Base-by-base conservation (phyloP, 2,888 invertebrate species). In the Chironomus tentans region DNA sequence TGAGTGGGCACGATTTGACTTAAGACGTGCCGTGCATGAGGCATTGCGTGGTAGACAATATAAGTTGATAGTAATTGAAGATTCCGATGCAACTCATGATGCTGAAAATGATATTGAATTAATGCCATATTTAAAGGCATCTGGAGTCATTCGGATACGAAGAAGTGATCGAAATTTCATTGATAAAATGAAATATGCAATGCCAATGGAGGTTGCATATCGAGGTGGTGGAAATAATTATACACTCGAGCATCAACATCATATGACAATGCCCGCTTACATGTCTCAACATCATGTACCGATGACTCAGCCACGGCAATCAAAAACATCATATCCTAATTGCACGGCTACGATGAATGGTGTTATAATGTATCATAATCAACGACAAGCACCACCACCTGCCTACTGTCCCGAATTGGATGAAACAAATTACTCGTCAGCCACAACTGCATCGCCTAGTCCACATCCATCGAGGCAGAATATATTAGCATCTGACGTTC, bases 151-250 rank as follows among this genome's bases (percentile, higher is more conserved):
- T 77, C 88, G 93, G 76, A 89, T 97, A 68, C 88, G 91, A 78
- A 93, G 93, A 90, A 92, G 92, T 79, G 95, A 97, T 83, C 92
- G 92, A 79, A 88, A 94, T 81, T 97, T 97, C 85, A 97, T 97
- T 95, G 95, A 96, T 82, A 91, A 95, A 80, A 85, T 97, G 78
- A 89, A 92, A 80, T 95, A 94, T 83, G 92, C 93, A 75, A 89
- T 97, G 89, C 95, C 95, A 5, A 91, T 92, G 78, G 84, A 84
- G 77, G 83, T 92, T 79, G 90, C 89, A 80, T 93, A 93, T 84
- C 88, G 93, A n/a, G 92, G 93, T 81, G 28, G 18, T 47, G 94
- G 94, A 82, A 94, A 93, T 80, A 94, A 94, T 82, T 94, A 93
- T 70, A 87, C 94, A 81, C 92, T 92, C 50, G 83, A 84, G 77